A percentile compares a stretch with the other conserved stretches of the same genome.
Evolutionary conservation across 2,113 vertebrate species (phyloP).

Genomic region (Athene noctua): DNA sequence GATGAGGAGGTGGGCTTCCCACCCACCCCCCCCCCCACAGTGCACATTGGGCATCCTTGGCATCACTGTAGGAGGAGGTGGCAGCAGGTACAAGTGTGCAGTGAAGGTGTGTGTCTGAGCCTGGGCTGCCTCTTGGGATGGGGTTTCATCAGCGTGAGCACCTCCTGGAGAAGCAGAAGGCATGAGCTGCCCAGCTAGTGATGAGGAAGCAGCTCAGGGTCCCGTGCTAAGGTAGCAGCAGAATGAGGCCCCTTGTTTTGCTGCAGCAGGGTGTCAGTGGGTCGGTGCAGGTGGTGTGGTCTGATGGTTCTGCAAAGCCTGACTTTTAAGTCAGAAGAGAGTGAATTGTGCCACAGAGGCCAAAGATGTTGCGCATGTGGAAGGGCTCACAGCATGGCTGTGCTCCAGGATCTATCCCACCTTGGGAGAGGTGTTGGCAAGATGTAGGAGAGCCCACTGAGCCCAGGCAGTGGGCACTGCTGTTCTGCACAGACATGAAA

Average conservation of each 20-base stretch:
- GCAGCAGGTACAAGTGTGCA: neutral
- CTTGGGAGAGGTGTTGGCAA: neutral
- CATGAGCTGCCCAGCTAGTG: fast-evolving
- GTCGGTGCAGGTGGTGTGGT: neutral
- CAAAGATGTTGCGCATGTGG: neutral
- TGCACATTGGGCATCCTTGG: fast-evolving
- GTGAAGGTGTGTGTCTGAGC: neutral
- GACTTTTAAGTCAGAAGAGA: too few species aligned
- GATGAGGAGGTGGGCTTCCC: neutral
- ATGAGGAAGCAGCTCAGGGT: fast-evolving
- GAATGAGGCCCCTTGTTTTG: neutral
- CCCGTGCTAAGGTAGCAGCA: fast-evolving
- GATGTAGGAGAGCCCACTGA: neutral
- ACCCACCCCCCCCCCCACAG: too few species aligned
- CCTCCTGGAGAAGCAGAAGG: neutral
- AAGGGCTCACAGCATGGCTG: neutral
- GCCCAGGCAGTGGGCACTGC: neutral
- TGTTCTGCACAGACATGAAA: neutral
- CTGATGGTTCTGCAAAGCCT: neutral
- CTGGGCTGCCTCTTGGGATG: fast-evolving
- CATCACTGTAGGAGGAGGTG: fast-evolving
- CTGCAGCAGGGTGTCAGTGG: fast-evolving
- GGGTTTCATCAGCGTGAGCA: neutral
- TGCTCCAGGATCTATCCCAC: neutral
- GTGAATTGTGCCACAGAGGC: neutral